Base-by-base conservation (phyloP, 2,888 invertebrate genomes). In the Agrotis segetum region DNA sequence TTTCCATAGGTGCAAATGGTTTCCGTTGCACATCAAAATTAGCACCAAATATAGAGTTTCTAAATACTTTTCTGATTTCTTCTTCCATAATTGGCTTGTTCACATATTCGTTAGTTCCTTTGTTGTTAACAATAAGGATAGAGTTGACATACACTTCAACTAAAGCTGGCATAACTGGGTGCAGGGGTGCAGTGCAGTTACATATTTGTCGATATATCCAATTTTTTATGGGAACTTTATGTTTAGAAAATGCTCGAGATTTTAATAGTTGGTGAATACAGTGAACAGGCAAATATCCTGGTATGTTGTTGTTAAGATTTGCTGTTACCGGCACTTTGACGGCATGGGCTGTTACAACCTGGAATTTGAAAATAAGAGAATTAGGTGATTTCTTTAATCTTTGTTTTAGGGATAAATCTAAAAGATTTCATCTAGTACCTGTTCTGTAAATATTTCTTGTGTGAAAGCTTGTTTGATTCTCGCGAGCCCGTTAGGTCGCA, bases 201-300 rank as follows among this genome's bases (percentile, higher is more conserved):
- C 99, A 98, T 70, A 99, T 98, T 95, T 99, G 99, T 83, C 97
- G 97, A 88, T 99, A 99, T 81, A 99, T 99, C 99, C 99, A 99
- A 87, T 98, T 98, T 94, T 99, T 99, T 9, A 99, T 99, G 0
- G 99, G 98, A 1, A 99, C 99, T 92, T 99, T 98, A 91, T 99
- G 99, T 91, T 99, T 99, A 0, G 99, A 98, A 91, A 99, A 99
- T 0, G 99, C 99, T 80, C 99, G 96, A 9, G 99, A 99, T 91
- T 99, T 99, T 17, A 99, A 95, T 58, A 99, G 95, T 90, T 99
- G 99, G 90, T 99, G 99, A 84, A 99, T 99, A 91, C 99, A 99
- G 92, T 99, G 99, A 19, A 99, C 98, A 0, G 99, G 99, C 67
- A 99, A 94, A 92, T 99, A 99, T 13, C 99, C 99, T 0, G 98